Evolutionary conservation across 2,797 vertebrate species (phyloP), one percentile per base, ranked within the genome.

Genomic region (Bryconaethiops microstoma): DNA sequence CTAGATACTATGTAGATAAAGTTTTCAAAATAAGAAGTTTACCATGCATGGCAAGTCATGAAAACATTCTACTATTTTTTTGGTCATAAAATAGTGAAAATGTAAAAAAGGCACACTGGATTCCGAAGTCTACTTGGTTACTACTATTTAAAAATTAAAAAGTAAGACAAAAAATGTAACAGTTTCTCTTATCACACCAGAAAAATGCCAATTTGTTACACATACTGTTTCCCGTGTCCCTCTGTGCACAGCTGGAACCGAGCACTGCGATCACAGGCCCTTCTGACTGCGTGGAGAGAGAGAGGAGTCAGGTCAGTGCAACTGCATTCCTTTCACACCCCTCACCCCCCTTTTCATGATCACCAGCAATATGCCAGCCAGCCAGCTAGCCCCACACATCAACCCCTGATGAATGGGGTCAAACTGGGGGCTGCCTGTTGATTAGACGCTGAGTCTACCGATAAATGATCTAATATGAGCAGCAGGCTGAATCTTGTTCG

Each of bases 351-450:
- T 39, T 74, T 50, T 13, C 77, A 60, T n/a, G 40, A 63, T 60
- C 48, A 67, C 35, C 64, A 54, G 52, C 67, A 78, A 81, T 59
- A 79, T 70, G 71, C 76, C 74, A 70, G 71, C 63, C 71, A 29
- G 29, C 29, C 29, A 29, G 29, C 29, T 29, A 60, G 76, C 63
- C 67, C 80, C 77, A 76, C 72, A 86, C 77, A 88, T 84, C 76
- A 80, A 82, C 55, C 42, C 74, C 79, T 81, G 83, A 88, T 84
- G 79, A 88, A 88, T 84, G 79, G 75, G 86, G 84, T 86, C 86
- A 86, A 83, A 79, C 74, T 85, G 73, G 77, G 78, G 68, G 63
- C 83, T 76, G 60, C 74, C 42, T 50, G 59, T 55, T 80, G 84
- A 83, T 87, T 87, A 84, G 76, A 78, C 59, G 42, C 75, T 67